phyloP scores from a whole-genome alignment of 2,888 invertebrate species.

The Esperia sulphurella region DNA sequence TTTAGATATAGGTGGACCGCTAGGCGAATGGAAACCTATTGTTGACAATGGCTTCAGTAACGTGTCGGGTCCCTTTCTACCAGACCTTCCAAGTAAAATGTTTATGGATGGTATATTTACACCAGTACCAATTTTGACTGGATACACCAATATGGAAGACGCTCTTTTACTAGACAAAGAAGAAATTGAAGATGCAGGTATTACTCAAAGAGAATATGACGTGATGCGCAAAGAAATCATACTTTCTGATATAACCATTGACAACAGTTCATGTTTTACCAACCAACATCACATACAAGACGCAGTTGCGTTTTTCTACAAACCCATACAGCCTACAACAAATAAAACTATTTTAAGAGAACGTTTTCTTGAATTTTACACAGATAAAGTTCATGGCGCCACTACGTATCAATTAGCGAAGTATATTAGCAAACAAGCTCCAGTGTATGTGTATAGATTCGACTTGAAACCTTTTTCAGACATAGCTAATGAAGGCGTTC shows the following conservation, averaged over 20 bases:
- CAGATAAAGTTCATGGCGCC: conserved; percentile 86
- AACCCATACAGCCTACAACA: conserved; percentile 81
- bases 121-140: conserved; percentile 86
- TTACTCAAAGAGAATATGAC: conserved; percentile 80
- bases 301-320: conserved; percentile 87
- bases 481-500: conserved; percentile 81
- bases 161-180: conserved; percentile 80
- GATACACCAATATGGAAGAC: conserved; percentile 91
- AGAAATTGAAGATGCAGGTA: conserved; percentile 78
- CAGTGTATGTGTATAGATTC: conserved; percentile 86
- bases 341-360: conserved; percentile 81
- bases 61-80: conserved; percentile 81
- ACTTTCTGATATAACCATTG: conserved; percentile 78
- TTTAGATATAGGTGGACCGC: conserved; percentile 80
- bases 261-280: conserved; percentile 78
- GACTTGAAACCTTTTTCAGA: conserved; percentile 85
- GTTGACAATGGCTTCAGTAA: conserved; percentile 86
- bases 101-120: conserved; percentile 81
- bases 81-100: conserved; percentile 81
- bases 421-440: conserved; percentile 79
- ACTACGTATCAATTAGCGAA: conserved; percentile 85
- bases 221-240: conserved; percentile 82
- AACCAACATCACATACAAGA: conserved; percentile 84
- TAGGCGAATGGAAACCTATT: conserved; percentile 86
- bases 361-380: conserved; percentile 84